Base-by-base conservation (phyloP, 2,888 invertebrate species). In the Allolobophora icterica region DNA sequence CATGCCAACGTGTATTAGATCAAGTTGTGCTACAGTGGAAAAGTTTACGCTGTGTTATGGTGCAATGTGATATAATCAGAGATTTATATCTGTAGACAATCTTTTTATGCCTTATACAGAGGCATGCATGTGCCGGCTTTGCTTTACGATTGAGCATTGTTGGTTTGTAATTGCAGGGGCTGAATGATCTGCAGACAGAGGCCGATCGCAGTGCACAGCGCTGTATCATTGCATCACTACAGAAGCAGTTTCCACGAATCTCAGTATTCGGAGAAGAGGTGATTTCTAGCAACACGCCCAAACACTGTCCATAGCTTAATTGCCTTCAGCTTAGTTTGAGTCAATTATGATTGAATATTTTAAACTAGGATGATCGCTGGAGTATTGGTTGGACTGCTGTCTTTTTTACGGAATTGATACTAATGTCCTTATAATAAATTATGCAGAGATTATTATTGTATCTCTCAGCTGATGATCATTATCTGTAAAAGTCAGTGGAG, bases 151-250 rank as follows among this genome's bases (percentile, higher is more conserved):
- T 71, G 71, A 71, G n/a, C n/a, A n/a, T n/a, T 71, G 71, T n/a
- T 71, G 30, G 19, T n/a, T 71, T 71, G 30, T 71, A n/a, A 71
- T 6, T 38, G 19, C 83, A 91, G 91, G 92, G 97, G 38, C 97
- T 97, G 94, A 97, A 98, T 96, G 99, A 99, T 96, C 96, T 98
- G 89, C 99, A 99, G 96, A 99, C 99, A 11, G 98, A 99, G 96
- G 99, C 99, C 15, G 99, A 99, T 95, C 96, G 99, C 93, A 97
- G 97, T 52, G 99, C 98, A 0, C 99, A 99, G 95, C 96, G 97
- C 93, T 98, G 98, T 95, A 99, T 99, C 92, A 97, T 99, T 92
- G 97, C 97, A 40, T 98, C 98, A 1, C 96, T 99, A 13, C 96
- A 97, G 58, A 96, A 96, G 92, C 97, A 97, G 94, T 99, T 98